Percentiles rank a stretch among this genome's conserved stretches.
These are phyloP conservation scores for Diplosoma virens DNA, from an alignment of 23 tunicate genomes.

Conservation along the genomic window DNA sequence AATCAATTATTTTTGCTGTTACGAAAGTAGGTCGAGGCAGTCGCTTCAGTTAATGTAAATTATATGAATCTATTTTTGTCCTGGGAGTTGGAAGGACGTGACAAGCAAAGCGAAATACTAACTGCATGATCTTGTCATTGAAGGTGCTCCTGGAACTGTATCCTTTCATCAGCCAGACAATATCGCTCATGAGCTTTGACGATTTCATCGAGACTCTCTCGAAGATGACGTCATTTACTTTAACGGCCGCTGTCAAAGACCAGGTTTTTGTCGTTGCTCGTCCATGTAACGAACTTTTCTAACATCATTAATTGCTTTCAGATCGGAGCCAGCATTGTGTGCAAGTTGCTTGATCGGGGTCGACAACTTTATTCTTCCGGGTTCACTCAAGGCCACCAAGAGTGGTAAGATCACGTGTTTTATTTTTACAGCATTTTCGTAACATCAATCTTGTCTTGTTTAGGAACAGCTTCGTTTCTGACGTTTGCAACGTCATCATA, in stretches of 20 bases:
- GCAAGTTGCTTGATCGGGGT: conserved; percentile 44
- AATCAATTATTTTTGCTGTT: too few species aligned
- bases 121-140: too few species aligned
- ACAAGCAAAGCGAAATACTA: too few species aligned
- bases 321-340: conserved; percentile 51
- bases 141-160: conserved; percentile 69
- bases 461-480: conserved; percentile 51
- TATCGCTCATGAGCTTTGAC: conserved; percentile 13
- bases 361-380: neutral
- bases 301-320: too few species aligned
- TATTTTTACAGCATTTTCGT: too few species aligned
- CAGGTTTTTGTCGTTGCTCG: too few species aligned
- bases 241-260: conserved; percentile 58
- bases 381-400: neutral
- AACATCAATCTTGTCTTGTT: neutral
- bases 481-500: conserved; percentile 33
- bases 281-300: too few species aligned
- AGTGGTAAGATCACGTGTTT: too few species aligned
- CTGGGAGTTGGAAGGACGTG: too few species aligned
- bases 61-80: too few species aligned
- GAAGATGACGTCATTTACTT: conserved; percentile 29
- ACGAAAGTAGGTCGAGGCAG: too few species aligned
- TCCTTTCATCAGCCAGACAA: conserved; percentile 34
- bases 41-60: too few species aligned
- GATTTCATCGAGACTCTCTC: conserved; percentile 25